Evolutionary conservation across 2,113 vertebrate genomes (phyloP).

Genomic region (Elephas maximus): DNA sequence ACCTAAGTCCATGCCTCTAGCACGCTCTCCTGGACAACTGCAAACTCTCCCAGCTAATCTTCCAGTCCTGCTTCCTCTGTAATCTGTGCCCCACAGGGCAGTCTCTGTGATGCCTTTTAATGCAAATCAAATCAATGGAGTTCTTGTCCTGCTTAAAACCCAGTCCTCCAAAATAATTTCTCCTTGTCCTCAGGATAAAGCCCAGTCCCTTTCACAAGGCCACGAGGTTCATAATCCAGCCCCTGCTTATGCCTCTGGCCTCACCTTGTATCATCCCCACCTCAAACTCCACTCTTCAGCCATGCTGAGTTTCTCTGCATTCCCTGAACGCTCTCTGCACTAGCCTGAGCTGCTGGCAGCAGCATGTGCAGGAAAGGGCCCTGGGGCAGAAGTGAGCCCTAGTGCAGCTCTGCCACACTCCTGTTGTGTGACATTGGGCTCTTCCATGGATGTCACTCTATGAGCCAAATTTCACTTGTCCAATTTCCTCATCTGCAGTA

Average conservation of each 20-base stretch:
- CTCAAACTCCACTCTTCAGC: background rate
- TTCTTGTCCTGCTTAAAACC: conserved; percentile 32
- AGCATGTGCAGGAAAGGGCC: background rate
- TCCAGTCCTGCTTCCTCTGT: background rate
- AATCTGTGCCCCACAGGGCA: background rate
- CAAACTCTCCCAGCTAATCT: background rate
- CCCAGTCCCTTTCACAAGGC: background rate
- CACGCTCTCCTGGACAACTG: background rate
- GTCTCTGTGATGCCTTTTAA: background rate
- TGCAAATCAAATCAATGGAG: background rate
- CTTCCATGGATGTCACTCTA: background rate
- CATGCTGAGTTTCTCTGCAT: background rate
- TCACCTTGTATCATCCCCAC: background rate
- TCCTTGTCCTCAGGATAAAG: background rate
- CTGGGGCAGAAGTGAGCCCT: background rate
- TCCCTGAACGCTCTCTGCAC: background rate
- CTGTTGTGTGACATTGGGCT: background rate
- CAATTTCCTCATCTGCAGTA: background rate
- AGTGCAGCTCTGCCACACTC: background rate
- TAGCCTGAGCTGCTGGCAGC: background rate
- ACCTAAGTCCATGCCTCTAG: background rate
- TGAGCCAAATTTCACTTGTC: background rate
- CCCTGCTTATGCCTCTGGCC: background rate
- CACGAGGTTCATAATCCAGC: background rate
- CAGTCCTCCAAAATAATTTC: background rate